phyloP scores from a whole-genome alignment of 2,888 invertebrate species.

The Callinectes sapidus region DNA sequence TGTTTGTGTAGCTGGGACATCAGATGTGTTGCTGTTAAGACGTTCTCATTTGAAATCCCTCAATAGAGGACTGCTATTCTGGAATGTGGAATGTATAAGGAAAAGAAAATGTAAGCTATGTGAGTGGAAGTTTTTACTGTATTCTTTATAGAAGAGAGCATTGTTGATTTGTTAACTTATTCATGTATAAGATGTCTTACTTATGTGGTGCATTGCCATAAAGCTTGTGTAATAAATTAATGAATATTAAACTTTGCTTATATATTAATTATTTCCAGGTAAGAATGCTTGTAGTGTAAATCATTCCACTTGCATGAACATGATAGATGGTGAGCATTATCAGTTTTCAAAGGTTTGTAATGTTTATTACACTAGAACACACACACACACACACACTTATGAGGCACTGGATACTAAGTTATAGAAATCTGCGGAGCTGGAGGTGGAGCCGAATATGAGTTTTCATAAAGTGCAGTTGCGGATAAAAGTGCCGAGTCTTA shows the following conservation, averaged over 20 bases:
- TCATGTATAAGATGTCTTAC: constrained; percentile 10
- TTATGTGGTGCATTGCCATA: constrained; percentile 11
- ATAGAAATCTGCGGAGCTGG: too few relatives aligned
- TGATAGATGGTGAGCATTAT: too few relatives aligned
- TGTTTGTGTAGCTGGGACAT: background rate
- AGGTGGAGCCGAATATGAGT: too few relatives aligned
- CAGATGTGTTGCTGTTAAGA: background rate
- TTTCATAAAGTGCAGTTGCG: too few relatives aligned
- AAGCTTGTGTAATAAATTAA: background rate
- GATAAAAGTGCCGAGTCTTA: too few relatives aligned
- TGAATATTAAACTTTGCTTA: background rate
- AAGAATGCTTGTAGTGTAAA: too few relatives aligned
- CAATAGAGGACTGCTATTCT: background rate
- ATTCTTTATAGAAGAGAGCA: background rate
- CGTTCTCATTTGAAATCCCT: background rate
- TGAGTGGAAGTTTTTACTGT: constrained; percentile 5
- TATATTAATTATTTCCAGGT: background rate
- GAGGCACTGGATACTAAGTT: too few relatives aligned
- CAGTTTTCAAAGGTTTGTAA: too few relatives aligned
- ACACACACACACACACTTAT: too few relatives aligned
- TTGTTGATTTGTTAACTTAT: background rate
- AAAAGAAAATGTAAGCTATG: background rate
- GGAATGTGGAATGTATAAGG: background rate
- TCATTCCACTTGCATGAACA: too few relatives aligned
- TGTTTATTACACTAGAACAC: too few relatives aligned